Evolutionary conservation across 1,140 invertebrate genomes (phyloP), one percentile per base, ranked within the genome.

Genomic region (Pomacea maculata): DNA sequence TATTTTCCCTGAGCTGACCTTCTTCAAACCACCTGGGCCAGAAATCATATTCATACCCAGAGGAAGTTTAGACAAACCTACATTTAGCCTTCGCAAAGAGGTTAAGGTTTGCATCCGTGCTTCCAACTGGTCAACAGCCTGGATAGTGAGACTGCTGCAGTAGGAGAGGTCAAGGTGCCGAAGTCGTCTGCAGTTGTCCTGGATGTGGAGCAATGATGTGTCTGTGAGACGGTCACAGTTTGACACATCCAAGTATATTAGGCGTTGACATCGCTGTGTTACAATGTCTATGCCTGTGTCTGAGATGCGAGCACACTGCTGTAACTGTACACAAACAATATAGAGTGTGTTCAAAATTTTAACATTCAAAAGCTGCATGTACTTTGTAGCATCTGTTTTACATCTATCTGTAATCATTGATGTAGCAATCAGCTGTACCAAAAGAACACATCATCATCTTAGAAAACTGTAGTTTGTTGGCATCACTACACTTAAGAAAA

Each of bases 211-310:
- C 25, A 95, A 88, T 63, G 92, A 92, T 80, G 92, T 92, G 87
- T 95, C 93, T 0, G 94, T 95, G 25, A 95, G 85, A 84, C 94
- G 92, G 83, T 93, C 94, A 89, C 95, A 95, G 73, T 93, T 93
- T 92, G 95, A 93, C 9, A 95, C 89, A 88, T 95, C 92, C 45
- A 95, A 89, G 79, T 92, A 91, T 71, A 93, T 93, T 17, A 95
- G 88, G 84, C 95, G 92, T 11, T 90, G 90, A 21, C 95, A 88
- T 71, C 92, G 92, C 78, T 91, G 92, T 2, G 93, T 92, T 54
- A 95, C 88, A 79, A 92, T 91, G 79, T 92, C 90, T 34, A 95
- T 92, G 67, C 93, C 93, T 82, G 93, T 92, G 89, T 95, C 95
- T 83, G 94, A 94, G 68, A 88, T 93, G 92, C 84, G 67, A 3